Evolutionary conservation across 2,797 vertebrate genomes (phyloP).

Genomic region (Sitta carolinensis): DNA sequence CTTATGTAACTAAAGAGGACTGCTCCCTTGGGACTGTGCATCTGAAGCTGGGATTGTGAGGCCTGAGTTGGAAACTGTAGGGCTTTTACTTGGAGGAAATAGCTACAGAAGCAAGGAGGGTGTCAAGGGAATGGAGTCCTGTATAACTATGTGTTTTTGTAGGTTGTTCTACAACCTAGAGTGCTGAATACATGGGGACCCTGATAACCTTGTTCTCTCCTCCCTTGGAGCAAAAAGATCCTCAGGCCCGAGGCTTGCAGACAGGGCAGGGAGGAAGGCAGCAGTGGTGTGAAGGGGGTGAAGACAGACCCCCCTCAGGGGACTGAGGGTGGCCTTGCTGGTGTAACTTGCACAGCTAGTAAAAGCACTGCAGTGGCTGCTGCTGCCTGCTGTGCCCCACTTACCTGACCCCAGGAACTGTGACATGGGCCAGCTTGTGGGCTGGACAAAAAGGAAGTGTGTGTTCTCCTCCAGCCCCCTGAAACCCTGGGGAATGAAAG

Average conservation of each 20-base stretch:
- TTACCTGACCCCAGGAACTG: neutral
- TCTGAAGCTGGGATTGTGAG: neutral
- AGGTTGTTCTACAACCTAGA: conserved; percentile 21
- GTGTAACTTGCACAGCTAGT: neutral
- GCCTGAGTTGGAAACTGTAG: neutral
- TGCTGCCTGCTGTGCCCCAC: neutral
- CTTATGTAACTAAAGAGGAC: conserved; percentile 18
- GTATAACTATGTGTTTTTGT: neutral
- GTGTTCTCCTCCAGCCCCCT: neutral
- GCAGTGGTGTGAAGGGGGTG: neutral
- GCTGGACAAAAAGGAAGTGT: neutral
- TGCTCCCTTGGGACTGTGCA: neutral
- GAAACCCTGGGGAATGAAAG: neutral
- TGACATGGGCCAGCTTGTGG: neutral
- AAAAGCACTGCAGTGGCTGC: neutral
- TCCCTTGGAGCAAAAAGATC: neutral
- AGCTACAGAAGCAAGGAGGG: neutral
- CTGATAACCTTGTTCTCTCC: neutral
- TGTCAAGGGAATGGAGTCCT: neutral
- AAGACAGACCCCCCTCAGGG: neutral
- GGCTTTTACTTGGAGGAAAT: neutral
- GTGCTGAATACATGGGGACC: neutral
- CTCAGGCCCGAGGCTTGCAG: neutral
- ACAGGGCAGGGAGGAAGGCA: neutral
- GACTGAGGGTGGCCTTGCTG: neutral